A percentile compares a stretch with the other conserved stretches of the same genome.
These are phyloP conservation scores for Falcaria lacertinaria DNA, from an alignment of 2,888 invertebrate genomes.

Conservation along the genomic window DNA sequence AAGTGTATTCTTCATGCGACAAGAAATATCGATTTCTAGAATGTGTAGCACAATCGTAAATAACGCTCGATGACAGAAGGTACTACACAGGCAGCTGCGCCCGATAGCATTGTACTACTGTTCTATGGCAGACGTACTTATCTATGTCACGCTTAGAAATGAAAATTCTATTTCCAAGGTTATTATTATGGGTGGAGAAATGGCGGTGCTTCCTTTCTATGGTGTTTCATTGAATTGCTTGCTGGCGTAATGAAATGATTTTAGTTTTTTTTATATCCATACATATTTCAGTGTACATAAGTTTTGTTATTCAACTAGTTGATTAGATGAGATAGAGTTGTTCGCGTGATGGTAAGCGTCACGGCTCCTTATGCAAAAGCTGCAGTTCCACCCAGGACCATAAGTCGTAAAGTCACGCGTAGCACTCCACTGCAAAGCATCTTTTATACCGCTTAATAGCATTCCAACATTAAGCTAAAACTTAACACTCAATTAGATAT, in stretches of 20 bases:
- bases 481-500: too few species aligned
- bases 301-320: too few species aligned
- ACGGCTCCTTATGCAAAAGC: too few species aligned
- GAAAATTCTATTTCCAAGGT: conserved; percentile 2
- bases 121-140: conserved; percentile 2
- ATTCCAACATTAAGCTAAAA: too few species aligned
- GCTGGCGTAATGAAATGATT: not conserved
- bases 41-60: conserved; percentile 37
- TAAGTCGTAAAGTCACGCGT: too few species aligned
- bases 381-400: too few species aligned
- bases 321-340: too few species aligned
- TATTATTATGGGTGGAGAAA: not conserved
- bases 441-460: too few species aligned
- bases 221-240: not conserved
- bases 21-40: conserved; percentile 24
- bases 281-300: too few species aligned
- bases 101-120: conserved; percentile 22
- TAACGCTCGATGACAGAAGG: conserved; percentile 37
- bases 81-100: conserved; percentile 35
- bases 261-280: not conserved
- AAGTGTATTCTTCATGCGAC: conserved; percentile 9
- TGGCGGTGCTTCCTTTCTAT: not conserved
- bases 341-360: too few species aligned
- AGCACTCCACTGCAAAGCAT: too few species aligned
- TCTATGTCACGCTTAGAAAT: conserved; percentile 1